Conservation (phyloP, 2,113 vertebrate genomes). For the Mastomys coucha region DNA sequence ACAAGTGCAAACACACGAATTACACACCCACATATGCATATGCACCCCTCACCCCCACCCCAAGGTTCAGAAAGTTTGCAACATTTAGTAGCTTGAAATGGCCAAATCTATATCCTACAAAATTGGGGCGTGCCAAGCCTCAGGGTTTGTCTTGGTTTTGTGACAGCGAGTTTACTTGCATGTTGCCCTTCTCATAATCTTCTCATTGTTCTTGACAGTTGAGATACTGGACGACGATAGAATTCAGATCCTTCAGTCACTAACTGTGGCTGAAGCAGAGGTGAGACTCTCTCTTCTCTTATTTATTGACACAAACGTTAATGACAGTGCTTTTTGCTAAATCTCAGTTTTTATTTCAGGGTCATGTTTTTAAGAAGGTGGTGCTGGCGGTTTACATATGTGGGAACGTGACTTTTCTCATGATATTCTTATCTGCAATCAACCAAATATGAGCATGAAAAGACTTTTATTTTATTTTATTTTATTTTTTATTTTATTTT, state of each 20-base stretch:
- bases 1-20: neutral
- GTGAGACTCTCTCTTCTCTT: constrained; percentile 79
- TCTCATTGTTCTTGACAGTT: constrained; percentile 78
- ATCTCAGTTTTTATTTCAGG: constrained; percentile 85
- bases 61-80: neutral
- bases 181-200: neutral
- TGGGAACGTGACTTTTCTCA: constrained; percentile 90
- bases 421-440: constrained; percentile 88
- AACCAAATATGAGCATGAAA: constrained; percentile 81
- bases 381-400: constrained; percentile 89
- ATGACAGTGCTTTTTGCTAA: neutral
- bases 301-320: neutral
- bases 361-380: constrained; percentile 87
- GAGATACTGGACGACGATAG: constrained; percentile 88
- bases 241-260: constrained; percentile 88
- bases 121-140: neutral
- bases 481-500: neutral
- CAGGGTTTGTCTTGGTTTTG: neutral
- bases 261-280: constrained; percentile 82
- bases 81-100: neutral
- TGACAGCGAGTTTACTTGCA: neutral
- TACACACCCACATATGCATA: neutral
- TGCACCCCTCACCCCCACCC: neutral
- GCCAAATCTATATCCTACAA: neutral
- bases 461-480: neutral